These are phyloP conservation scores for Mandrillus leucophaeus DNA, from an alignment of 2,113 vertebrate species.

Conservation along the genomic window DNA sequence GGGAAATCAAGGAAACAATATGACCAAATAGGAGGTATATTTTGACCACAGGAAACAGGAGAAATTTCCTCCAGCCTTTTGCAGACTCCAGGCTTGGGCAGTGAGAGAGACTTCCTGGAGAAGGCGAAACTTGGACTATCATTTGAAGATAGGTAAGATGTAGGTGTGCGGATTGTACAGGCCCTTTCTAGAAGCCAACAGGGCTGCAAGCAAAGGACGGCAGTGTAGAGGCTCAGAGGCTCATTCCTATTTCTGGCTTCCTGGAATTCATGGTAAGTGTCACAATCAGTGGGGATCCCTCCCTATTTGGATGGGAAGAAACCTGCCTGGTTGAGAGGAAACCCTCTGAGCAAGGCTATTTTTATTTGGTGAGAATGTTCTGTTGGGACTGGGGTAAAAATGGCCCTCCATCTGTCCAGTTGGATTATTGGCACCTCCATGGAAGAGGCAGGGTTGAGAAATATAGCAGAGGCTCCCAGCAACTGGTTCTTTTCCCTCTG, in stretches of 20 bases:
- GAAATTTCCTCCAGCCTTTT: neutral
- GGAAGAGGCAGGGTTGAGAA: neutral
- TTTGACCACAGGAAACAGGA: neutral
- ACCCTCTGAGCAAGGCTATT: constrained; percentile 33
- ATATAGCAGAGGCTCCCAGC: neutral
- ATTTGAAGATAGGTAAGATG: neutral
- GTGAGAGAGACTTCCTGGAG: neutral
- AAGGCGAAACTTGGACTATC: neutral
- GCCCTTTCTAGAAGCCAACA: neutral
- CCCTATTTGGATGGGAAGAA: constrained; percentile 4
- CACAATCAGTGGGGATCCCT: neutral
- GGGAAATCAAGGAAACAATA: neutral
- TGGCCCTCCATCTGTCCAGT: constrained; percentile 37
- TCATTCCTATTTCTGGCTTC: neutral
- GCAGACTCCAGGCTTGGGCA: neutral
- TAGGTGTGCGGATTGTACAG: neutral
- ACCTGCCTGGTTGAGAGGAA: neutral
- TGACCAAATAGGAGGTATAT: neutral
- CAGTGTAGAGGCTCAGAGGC: neutral
- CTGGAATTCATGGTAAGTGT: neutral
- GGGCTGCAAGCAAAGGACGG: neutral
- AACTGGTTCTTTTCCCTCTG: neutral
- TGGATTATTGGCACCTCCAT: neutral
- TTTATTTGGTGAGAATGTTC: constrained; percentile 39
- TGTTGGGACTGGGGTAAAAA: constrained; percentile 28